Conservation (phyloP, 2,888 invertebrate genomes). For the Nebria salina region DNA sequence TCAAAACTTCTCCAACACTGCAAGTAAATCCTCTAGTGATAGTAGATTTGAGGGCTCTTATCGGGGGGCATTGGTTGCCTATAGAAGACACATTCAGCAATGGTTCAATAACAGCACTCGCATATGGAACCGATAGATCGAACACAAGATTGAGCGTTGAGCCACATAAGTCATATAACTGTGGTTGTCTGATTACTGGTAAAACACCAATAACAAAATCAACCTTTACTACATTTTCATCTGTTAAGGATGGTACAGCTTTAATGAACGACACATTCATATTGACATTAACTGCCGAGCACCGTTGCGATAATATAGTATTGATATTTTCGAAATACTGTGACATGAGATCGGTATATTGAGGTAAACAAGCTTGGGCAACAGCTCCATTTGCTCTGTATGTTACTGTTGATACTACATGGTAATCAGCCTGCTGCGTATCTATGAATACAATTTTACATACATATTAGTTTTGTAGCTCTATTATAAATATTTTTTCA, state of each 20-base stretch:
- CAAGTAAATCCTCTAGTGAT: slow-evolving; percentile 93
- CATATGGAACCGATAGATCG: slow-evolving; percentile 91
- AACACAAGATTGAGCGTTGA: slow-evolving; percentile 93
- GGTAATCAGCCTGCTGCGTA: slow-evolving; percentile 94
- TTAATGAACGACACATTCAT: slow-evolving; percentile 93
- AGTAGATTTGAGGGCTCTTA: slow-evolving; percentile 85
- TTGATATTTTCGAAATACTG: slow-evolving; percentile 85
- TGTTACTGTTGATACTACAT: slow-evolving; percentile 85
- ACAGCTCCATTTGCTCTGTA: slow-evolving; percentile 93
- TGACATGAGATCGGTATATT: slow-evolving; percentile 84
- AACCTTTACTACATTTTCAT: slow-evolving; percentile 89
- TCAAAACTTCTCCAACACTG: slow-evolving; percentile 91
- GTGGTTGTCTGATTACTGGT: slow-evolving; percentile 88
- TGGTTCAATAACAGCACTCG: slow-evolving; percentile 89
- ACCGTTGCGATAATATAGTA: slow-evolving; percentile 85
- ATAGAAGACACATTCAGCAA: slow-evolving; percentile 88
- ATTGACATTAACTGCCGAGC: slow-evolving; percentile 93
- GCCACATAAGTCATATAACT: slow-evolving; percentile 94
- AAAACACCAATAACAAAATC: slow-evolving; percentile 88
- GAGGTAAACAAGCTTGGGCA: slow-evolving; percentile 81
- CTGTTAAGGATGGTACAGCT: slow-evolving; percentile 79
- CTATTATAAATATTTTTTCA: neutral
- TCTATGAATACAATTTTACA: slow-evolving; percentile 64
- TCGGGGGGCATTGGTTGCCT: slow-evolving; percentile 91
- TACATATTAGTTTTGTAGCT: neutral